Evolutionary conservation across 1,140 invertebrate genomes (phyloP), one percentile per base, ranked within the genome.

Genomic region (Bombus turneri): DNA sequence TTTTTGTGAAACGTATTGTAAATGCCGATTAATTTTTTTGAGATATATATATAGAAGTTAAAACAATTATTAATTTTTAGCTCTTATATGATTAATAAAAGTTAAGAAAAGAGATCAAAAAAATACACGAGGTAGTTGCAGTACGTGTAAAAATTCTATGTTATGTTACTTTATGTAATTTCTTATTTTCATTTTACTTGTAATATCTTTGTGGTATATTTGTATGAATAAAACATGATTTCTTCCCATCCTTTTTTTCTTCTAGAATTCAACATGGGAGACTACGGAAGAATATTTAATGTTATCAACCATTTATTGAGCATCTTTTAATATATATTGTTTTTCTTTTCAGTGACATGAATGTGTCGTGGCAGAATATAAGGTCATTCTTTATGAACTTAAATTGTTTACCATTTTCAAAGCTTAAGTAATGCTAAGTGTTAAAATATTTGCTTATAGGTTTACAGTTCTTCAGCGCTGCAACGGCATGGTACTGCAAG

Each of bases 401-500:
- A 92, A 88, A 92, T 78, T 88, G 86, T 72, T 90, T 90, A 89
- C 64, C 80, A 80, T 74, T 71, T 92, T 91, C 75, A 86, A 91
- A 89, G 82, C 86, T 88, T 85, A 87, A 86, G 69, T 88, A 87
- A 92, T 87, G 78, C 66, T 88, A 83, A 88, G 83, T 88, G 86
- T 77, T 74, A 74, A 79, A 82, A 89, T 92, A 93, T 95, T 93
- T 94, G 91, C 68, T 95, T 95, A 68, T 95, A 97, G 97, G 98
- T 31, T 95, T 98, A 66, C 97, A 98, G 92, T 98, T 98, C 95
- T 97, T 98, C 93, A 97, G 97, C 85, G 97, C 98, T 10, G 97
- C 98, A 0, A 97, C 97, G 25, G 97, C 97, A n/a, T 98, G 98
- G 98, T 98, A 97, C 94, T 98, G 98, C 94, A 97, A 97, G 92